These are phyloP conservation scores for Holocentrus rufus DNA, from an alignment of 2,797 vertebrate genomes.

Conservation along the genomic window DNA sequence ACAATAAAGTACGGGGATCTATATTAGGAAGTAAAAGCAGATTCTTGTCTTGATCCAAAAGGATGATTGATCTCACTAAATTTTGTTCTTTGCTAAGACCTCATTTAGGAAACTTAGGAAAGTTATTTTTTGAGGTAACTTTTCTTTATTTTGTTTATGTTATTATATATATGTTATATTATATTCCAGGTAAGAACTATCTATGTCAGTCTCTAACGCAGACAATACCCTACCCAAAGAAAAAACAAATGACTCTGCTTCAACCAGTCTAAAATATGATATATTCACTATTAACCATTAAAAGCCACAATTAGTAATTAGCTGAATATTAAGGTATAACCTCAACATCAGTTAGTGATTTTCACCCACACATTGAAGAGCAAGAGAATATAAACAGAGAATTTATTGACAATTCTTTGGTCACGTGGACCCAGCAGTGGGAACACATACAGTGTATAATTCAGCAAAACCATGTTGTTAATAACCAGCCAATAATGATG, in stretches of 20 bases:
- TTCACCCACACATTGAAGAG: neutral
- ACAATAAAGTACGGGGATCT: neutral
- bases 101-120: neutral
- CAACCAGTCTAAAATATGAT: neutral
- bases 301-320: neutral
- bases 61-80: neutral
- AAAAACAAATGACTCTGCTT: too few species aligned
- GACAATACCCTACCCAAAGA: too few species aligned
- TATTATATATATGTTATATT: neutral
- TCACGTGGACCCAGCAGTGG: neutral
- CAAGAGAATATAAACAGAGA: neutral
- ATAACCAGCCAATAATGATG: neutral
- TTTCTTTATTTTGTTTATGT: too few species aligned
- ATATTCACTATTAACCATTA: neutral
- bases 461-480: too few species aligned
- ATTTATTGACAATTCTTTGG: neutral
- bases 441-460: neutral
- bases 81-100: neutral
- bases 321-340: neutral
- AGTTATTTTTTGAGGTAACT: neutral
- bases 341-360: too few species aligned
- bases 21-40: conserved; percentile 1
- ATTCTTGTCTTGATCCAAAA: conserved; percentile 9
- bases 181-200: too few species aligned
- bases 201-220: too few species aligned